Base-by-base conservation (phyloP, 2,113 vertebrate species). In the Microcebus murinus region DNA sequence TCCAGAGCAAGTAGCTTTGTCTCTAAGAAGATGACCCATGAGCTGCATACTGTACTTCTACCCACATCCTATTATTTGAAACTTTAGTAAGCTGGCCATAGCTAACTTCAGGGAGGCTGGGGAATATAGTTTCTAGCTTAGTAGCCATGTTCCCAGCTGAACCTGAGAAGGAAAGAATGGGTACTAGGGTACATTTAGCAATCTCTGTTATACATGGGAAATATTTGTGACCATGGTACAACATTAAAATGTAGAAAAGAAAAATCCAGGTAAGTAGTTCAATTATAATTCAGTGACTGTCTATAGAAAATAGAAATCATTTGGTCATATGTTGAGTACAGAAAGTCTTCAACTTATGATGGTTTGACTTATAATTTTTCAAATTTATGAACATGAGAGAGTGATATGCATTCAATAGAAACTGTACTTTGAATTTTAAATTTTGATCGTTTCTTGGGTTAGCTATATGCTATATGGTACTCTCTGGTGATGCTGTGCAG, bases 241-340 rank as follows among this genome's bases (percentile, higher is more conserved):
- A 70, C 55, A 85, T 27, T 70, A 77, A 90, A 59, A 73, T 45
- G 34, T 45, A 91, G 63, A 31, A 93, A 45, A 95, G 20, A 50
- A 87, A 81, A 94, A 29, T 82, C 15, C 74, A 57, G 45, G 50
- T 55, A 90, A 93, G n/a, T 77, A 93, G 18, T 77, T 95, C 42
- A 74, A 7, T 90, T 61, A 77, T 87, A 87, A 95, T 79, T 55
- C 17, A 79, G 9, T 67, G 23, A 91, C 80, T 92, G 2, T 34
- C 23, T 96, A n/a, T 39, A 73, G n/a, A 81, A 90, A 93, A 80
- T 45, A 59, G 1, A 87, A 71, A 81, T 42, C 2, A 50, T 71
- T 36, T 63, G 25, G 9, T 59, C 21, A 91, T 95, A 95, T 89
- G 39, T 61, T 82, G 63, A 79, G 45, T 34, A 90, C 42, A 45